These are phyloP conservation scores for Eulemur mongoz DNA, from an alignment of 2,797 vertebrate species.

Conservation along the genomic window DNA sequence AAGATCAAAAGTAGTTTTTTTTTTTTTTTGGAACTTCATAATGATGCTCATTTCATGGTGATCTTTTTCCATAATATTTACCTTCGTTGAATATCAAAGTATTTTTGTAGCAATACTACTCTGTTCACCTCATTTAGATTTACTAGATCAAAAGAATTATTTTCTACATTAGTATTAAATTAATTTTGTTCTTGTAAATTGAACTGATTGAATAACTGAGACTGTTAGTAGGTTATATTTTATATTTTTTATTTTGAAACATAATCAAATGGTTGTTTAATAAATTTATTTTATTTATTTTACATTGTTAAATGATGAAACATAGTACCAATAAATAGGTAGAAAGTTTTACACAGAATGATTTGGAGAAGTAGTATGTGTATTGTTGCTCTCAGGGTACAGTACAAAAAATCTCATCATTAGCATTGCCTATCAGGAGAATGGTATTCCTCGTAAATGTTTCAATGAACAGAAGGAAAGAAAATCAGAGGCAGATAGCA, in stretches of 20 bases:
- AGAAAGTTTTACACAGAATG: neutral
- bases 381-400: neutral
- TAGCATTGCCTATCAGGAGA: neutral
- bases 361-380: neutral
- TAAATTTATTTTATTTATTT: neutral
- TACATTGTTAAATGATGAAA: neutral
- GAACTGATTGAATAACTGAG: neutral
- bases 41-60: neutral
- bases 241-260: neutral
- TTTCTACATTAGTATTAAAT: neutral
- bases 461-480: neutral
- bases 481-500: neutral
- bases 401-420: neutral
- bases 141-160: neutral
- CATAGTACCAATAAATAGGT: neutral
- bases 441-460: neutral
- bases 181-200: neutral
- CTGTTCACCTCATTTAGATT: neutral
- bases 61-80: neutral
- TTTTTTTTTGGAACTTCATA: neutral
- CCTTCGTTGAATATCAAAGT: neutral
- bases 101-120: neutral
- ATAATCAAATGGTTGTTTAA: neutral
- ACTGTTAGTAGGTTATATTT: neutral
- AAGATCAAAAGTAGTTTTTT: neutral